A percentile compares a stretch with the other conserved stretches of the same genome.
These are phyloP conservation scores for Brotogeris chrysoptera DNA, from an alignment of 2,797 vertebrate species.

Conservation along the genomic window DNA sequence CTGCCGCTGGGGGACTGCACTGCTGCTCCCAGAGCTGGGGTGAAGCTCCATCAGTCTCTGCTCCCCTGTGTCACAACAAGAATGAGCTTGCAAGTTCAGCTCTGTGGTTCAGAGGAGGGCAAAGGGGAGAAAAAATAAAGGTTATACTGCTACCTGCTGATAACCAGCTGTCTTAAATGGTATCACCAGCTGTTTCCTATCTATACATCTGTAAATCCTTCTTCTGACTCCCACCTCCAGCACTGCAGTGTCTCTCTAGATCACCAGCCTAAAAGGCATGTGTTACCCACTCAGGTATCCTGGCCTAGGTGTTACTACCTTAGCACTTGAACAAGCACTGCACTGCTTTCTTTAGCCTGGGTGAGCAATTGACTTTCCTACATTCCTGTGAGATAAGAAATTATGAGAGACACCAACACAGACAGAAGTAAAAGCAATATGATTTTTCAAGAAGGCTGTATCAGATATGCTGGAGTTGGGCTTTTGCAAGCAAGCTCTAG, in stretches of 20 bases:
- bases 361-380: neutral
- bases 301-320: neutral
- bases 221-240: neutral
- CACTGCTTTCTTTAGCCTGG: neutral
- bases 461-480: neutral
- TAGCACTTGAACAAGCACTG: neutral
- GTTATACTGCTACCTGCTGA: neutral
- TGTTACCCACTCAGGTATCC: neutral
- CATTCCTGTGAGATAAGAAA: neutral
- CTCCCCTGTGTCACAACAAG: rapidly evolving
- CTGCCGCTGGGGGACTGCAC: rapidly evolving
- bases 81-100: neutral
- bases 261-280: neutral
- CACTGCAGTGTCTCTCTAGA: neutral
- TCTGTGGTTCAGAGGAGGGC: neutral
- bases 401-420: too few species aligned
- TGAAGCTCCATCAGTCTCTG: rapidly evolving
- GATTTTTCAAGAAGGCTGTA: neutral
- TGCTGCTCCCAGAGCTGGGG: rapidly evolving
- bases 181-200: neutral
- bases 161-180: neutral
- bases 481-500: neutral
- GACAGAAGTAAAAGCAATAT: neutral
- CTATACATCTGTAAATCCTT: neutral
- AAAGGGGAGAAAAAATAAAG: neutral